Base-by-base conservation (phyloP, 1,140 invertebrate species). In the Conus betulinus region DNA sequence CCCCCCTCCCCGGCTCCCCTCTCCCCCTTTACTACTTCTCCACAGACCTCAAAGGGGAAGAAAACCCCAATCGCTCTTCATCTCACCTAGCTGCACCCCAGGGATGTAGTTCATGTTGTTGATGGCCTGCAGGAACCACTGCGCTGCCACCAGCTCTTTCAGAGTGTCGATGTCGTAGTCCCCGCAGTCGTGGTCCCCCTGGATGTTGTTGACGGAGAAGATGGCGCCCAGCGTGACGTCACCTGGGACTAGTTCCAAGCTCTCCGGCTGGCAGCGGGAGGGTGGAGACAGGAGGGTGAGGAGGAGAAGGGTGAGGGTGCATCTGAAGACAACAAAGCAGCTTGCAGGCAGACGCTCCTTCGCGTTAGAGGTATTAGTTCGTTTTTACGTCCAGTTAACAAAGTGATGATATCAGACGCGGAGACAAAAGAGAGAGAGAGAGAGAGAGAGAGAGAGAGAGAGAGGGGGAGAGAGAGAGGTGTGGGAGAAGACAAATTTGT, bases 51-150 rank as follows among this genome's bases (percentile, higher is more conserved):
- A 39, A 39, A 39, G 0, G 39, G 39, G 39, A 39, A 39, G 39
- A 39, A 39, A 39, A 39, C 39, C 39, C 39, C 39, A 39, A 39
- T 39, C 39, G 0, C 39, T 39, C 57, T 60, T 15, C 8, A 60
- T 10, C 52, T 55, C 17, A 87, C 85, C 85, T n/a, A 87, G 55
- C 15, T 15, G 27, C 13, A 87, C 51, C 15, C 74, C 85, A 78
- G 71, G 85, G 53, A 87, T 79, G 74, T 87, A 87, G 85, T 25
- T 27, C 52, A 74, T 78, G 74, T 53, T 25, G 85, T 87, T 87
- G 52, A 87, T 7, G 6, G 39, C 20, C 8, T 15, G 10, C 85
- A 87, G 52, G 71, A 87, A 76, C 85, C 85, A 87, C 74, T 51
- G 53, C 39, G 52, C 85, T 5, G 85, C 85, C 11, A 87, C 27